These are phyloP conservation scores for Neofelis nebulosa DNA, from an alignment of 2,113 vertebrate genomes.

Conservation along the genomic window DNA sequence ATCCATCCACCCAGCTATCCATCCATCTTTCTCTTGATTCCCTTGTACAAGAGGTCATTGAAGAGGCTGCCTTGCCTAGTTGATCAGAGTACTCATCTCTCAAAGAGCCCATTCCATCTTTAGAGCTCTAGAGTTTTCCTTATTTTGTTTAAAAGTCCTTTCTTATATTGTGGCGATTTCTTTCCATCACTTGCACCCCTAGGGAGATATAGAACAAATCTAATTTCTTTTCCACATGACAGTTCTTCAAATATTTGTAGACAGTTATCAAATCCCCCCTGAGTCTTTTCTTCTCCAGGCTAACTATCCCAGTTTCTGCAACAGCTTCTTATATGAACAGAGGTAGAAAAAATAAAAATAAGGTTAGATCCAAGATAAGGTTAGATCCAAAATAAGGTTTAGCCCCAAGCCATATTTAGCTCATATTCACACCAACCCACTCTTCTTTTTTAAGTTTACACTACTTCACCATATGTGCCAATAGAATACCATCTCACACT, in stretches of 20 bases:
- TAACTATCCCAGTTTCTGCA: neutral
- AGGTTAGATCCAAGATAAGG: neutral
- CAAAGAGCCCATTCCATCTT: neutral
- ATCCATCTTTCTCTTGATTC: neutral
- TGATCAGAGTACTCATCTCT: fast-evolving
- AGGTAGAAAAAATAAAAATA: neutral
- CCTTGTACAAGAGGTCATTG: neutral
- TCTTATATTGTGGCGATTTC: neutral
- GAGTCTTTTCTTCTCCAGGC: slow-evolving; percentile 23
- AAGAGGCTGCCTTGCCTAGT: neutral
- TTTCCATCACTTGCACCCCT: neutral
- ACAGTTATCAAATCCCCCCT: slow-evolving; percentile 35
- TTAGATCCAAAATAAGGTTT: neutral
- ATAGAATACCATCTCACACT: neutral
- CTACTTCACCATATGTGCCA: neutral
- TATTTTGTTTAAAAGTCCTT: slow-evolving; percentile 30
- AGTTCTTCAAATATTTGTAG: slow-evolving; percentile 68
- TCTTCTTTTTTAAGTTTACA: neutral
- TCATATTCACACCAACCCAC: neutral
- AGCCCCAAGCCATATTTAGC: neutral
- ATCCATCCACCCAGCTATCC: neutral
- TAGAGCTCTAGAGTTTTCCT: neutral
- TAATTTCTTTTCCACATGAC: slow-evolving; percentile 67
- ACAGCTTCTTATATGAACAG: neutral
- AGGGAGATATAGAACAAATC: slow-evolving; percentile 56